Conservation (phyloP, 2,113 vertebrate species). For the Rhinoderma darwinii region DNA sequence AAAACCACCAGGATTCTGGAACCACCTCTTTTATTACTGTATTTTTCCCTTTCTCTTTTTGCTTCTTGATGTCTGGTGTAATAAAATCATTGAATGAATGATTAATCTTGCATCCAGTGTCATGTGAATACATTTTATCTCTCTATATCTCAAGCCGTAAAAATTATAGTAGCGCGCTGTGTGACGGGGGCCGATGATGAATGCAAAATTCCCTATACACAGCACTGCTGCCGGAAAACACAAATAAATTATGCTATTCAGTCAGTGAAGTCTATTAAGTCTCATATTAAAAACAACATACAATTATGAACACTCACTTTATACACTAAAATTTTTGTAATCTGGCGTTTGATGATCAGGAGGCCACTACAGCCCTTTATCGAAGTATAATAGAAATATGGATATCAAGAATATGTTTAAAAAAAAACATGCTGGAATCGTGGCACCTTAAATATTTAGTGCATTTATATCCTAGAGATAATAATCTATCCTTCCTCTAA, state of each 20-base stretch:
- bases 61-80: conserved; percentile 11
- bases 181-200: neutral
- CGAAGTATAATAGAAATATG: neutral
- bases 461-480: neutral
- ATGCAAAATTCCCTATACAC: conserved; percentile 5
- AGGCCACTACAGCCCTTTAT: neutral
- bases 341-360: neutral
- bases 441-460: neutral
- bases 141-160: neutral
- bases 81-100: conserved; percentile 33
- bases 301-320: neutral
- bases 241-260: neutral
- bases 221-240: neutral
- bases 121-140: conserved; percentile 30
- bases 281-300: no score
- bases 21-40: conserved; percentile 39
- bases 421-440: neutral
- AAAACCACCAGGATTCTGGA: conserved; percentile 39
- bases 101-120: conserved; percentile 27
- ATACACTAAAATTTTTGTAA: neutral
- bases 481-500: neutral
- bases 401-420: neutral
- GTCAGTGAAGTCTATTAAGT: neutral
- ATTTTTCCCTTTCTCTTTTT: neutral
- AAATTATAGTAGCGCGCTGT: conserved; percentile 19